Percentiles rank a stretch among this genome's conserved stretches.
Evolutionary conservation across 92 coral and sea anemone species (phyloP).

Genomic region (Diadumene lineata): DNA sequence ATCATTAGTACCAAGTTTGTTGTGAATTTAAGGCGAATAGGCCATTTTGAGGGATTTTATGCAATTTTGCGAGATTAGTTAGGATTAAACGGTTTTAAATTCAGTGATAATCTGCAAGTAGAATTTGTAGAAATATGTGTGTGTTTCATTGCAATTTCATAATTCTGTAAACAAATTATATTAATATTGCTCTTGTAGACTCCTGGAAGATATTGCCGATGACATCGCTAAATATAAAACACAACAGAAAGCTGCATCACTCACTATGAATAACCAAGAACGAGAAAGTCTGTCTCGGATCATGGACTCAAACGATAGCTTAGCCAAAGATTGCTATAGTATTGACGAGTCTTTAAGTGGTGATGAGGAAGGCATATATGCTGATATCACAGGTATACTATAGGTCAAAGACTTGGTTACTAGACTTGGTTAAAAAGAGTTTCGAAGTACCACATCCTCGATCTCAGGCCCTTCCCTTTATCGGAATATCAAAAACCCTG

Average conservation of each 20-base stretch:
- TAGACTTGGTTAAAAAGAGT: neutral
- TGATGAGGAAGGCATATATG: neutral
- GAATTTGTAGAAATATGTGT: too few species aligned
- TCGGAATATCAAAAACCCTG: neutral
- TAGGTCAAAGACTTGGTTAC: neutral
- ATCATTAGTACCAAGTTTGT: too few species aligned
- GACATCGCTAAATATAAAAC: constrained; percentile 26
- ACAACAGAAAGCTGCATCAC: constrained; percentile 42
- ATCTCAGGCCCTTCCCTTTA: neutral
- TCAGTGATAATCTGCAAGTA: too few species aligned
- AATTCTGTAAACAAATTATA: too few species aligned
- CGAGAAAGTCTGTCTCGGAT: constrained; percentile 34
- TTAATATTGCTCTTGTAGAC: too few species aligned
- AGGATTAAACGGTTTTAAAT: too few species aligned
- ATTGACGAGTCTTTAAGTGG: neutral
- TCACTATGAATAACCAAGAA: constrained; percentile 36
- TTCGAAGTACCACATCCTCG: neutral
- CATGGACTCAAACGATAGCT: neutral
- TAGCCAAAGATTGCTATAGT: neutral
- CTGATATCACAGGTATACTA: neutral
- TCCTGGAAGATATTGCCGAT: constrained; percentile 12
- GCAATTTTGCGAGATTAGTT: too few species aligned
- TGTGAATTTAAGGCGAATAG: too few species aligned
- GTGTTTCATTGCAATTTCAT: too few species aligned
- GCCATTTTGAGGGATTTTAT: too few species aligned